These are phyloP conservation scores for Drosophila azteca DNA, from an alignment of 1,140 invertebrate species.

Conservation along the genomic window DNA sequence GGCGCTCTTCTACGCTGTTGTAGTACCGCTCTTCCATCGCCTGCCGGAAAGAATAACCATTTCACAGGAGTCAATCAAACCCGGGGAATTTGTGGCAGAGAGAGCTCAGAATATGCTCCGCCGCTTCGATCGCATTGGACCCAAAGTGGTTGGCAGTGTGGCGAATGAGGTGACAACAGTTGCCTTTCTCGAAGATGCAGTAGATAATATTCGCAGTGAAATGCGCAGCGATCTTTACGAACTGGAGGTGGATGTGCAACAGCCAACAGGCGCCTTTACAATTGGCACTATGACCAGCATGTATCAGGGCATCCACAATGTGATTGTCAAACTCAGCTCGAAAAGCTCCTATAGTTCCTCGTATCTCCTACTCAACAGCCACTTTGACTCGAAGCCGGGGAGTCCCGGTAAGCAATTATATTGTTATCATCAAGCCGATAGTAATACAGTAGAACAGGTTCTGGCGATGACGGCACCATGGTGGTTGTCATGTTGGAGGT, in stretches of 20 bases:
- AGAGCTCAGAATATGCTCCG: constrained; percentile 84
- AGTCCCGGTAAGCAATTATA: constrained; percentile 85
- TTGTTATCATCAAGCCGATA: no score
- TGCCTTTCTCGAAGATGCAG: constrained; percentile 83
- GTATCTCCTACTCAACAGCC: constrained; percentile 94
- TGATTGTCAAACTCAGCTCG: constrained; percentile 89
- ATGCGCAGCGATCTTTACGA: constrained; percentile 58
- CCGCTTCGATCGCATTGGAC: constrained; percentile 88
- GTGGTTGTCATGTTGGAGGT: constrained; percentile 96
- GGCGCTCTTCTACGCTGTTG: constrained; percentile 62
- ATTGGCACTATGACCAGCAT: constrained; percentile 89
- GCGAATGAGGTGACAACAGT: constrained; percentile 88
- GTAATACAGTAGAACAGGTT: constrained; percentile 38
- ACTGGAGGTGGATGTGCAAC: constrained; percentile 80
- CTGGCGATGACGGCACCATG: constrained; percentile 91
- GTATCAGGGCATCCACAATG: constrained; percentile 89
- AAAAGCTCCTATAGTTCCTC: constrained; percentile 63
- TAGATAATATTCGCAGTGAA: constrained; percentile 46
- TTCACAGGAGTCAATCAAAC: constrained; percentile 30
- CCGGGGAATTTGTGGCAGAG: constrained; percentile 66
- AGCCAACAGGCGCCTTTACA: constrained; percentile 89
- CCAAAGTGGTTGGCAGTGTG: constrained; percentile 87
- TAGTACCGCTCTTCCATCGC: constrained; percentile 58
- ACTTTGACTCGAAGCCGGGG: constrained; percentile 94
- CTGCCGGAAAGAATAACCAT: constrained; percentile 56